Conservation (phyloP, 2,797 vertebrate genomes). For the Leptatherina wallacei region DNA sequence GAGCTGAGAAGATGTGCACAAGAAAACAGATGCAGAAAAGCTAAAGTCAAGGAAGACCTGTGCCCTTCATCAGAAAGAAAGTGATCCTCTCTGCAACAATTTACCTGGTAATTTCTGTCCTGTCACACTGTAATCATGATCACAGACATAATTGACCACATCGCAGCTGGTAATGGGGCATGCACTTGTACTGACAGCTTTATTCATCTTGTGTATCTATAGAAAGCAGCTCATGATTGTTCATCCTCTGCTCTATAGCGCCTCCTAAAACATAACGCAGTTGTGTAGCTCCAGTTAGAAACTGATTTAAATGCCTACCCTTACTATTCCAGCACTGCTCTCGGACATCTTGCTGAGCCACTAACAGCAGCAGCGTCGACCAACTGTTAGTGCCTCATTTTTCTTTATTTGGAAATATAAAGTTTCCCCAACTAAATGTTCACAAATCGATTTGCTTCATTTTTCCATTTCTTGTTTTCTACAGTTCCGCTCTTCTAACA, state of each 20-base stretch:
- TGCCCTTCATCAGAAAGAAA: not conserved
- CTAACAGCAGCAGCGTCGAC: conserved; percentile 2
- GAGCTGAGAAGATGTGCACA: conserved; percentile 13
- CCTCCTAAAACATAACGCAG: not conserved
- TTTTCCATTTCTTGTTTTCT: not conserved
- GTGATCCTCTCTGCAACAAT: conserved; percentile 2
- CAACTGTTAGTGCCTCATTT: not conserved
- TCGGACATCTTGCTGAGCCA: conserved; percentile 1
- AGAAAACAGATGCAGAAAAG: conserved; percentile 14
- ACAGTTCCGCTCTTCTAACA: not conserved
- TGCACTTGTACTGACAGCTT: not conserved
- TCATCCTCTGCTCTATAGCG: not conserved
- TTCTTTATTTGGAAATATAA: not conserved
- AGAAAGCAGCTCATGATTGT: not conserved
- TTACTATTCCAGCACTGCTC: conserved; percentile 14
- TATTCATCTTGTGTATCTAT: conserved; percentile 8
- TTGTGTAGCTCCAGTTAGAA: conserved; percentile 21
- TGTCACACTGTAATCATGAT: conserved; percentile 4
- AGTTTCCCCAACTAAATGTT: not conserved
- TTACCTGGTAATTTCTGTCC: conserved; percentile 2
- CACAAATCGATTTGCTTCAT: not conserved
- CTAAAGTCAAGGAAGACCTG: not conserved
- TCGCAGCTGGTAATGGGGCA: conserved; percentile 5
- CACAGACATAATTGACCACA: not conserved
- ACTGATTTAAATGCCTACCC: conserved; percentile 12